These are phyloP conservation scores for Drosophila eugracilis DNA, from an alignment of 1,140 invertebrate species.

Conservation along the genomic window DNA sequence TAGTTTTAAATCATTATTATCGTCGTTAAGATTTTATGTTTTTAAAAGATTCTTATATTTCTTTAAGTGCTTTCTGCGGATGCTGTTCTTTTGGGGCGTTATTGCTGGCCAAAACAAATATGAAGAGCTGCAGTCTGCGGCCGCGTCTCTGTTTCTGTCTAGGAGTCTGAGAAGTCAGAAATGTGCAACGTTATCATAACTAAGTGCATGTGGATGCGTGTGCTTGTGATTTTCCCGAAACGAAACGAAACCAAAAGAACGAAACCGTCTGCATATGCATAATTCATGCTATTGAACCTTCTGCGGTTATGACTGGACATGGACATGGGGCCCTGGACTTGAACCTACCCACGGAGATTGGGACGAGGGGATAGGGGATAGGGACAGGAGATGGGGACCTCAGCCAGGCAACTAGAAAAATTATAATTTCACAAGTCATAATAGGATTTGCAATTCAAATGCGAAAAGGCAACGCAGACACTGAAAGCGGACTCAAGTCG, in stretches of 20 bases:
- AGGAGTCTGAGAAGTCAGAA: constrained; percentile 48
- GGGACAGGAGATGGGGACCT: constrained; percentile 18
- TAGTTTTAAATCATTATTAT: too few species aligned
- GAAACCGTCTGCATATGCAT: constrained; percentile 83
- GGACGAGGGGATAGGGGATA: not conserved
- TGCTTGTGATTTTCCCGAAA: constrained; percentile 61
- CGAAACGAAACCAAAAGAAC: constrained; percentile 59
- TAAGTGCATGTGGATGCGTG: constrained; percentile 79
- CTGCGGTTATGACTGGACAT: constrained; percentile 65
- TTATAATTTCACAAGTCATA: constrained; percentile 84
- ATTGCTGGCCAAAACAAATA: constrained; percentile 75
- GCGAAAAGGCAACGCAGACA: constrained; percentile 64
- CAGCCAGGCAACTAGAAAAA: constrained; percentile 74
- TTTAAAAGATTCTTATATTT: not conserved
- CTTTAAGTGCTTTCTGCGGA: constrained; percentile 35
- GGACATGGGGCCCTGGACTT: constrained; percentile 62
- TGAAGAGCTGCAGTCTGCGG: constrained; percentile 38
- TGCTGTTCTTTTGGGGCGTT: constrained; percentile 57
- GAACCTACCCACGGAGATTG: constrained; percentile 48
- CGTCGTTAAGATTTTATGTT: too few species aligned
- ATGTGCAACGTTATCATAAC: constrained; percentile 83
- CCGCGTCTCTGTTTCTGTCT: constrained; percentile 23
- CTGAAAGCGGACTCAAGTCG: constrained; percentile 46
- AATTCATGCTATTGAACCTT: constrained; percentile 84
- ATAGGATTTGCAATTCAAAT: constrained; percentile 85